Percentiles rank a stretch among this genome's conserved stretches.
These are phyloP conservation scores for Phataginus tricuspis DNA, from an alignment of 2,797 vertebrate species.

Conservation along the genomic window DNA sequence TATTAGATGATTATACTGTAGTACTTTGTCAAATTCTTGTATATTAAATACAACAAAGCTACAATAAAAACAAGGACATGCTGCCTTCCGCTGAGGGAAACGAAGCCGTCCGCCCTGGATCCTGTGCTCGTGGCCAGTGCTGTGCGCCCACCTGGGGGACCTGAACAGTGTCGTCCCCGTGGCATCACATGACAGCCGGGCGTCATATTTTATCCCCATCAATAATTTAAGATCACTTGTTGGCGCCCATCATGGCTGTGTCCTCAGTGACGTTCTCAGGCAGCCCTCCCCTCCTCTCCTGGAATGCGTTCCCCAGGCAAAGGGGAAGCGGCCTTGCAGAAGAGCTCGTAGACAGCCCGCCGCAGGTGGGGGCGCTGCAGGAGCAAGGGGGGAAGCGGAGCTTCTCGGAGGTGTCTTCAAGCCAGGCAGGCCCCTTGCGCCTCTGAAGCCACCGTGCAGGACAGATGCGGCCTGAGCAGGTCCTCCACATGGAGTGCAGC, in stretches of 20 bases:
- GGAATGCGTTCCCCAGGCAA: neutral
- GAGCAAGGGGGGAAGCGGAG: neutral
- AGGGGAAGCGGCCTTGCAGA: neutral
- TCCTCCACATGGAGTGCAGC: neutral
- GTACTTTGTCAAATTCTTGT: slow-evolving; percentile 85
- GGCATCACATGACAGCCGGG: fast-evolving
- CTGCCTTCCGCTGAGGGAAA: slow-evolving; percentile 51
- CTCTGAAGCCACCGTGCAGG: no score
- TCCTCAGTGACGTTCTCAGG: neutral
- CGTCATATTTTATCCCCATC: neutral
- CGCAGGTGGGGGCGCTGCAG: neutral
- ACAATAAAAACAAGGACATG: slow-evolving; percentile 78
- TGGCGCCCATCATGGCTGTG: fast-evolving
- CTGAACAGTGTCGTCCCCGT: fast-evolving
- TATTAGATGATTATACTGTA: slow-evolving; percentile 83
- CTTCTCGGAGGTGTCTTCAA: no score
- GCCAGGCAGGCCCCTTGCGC: no score
- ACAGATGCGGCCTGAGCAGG: no score
- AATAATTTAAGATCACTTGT: neutral
- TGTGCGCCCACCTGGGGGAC: fast-evolving
- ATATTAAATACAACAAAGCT: slow-evolving; percentile 84
- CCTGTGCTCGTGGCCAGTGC: fast-evolving
- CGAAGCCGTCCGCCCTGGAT: neutral
- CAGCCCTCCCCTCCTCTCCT: fast-evolving
- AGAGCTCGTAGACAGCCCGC: fast-evolving